phyloP scores from a whole-genome alignment of 1,140 invertebrate genomes.

The Leguminivora glycinivorella region DNA sequence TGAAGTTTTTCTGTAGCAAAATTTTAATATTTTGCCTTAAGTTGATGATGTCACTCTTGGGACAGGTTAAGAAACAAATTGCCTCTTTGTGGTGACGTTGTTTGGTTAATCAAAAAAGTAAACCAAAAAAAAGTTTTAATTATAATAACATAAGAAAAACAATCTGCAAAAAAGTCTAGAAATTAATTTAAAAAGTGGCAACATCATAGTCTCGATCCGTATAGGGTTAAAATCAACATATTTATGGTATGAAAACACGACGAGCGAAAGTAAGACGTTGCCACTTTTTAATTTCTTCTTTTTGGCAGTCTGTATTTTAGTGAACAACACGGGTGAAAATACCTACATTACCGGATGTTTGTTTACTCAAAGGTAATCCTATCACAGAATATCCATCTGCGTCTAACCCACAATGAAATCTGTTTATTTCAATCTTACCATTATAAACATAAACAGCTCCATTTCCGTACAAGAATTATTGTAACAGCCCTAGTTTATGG shows the following conservation, averaged over 20 bases:
- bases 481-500: conserved; percentile 12
- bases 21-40: background rate
- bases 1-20: conserved; percentile 16
- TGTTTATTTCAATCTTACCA: conserved; percentile 1
- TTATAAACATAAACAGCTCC: background rate
- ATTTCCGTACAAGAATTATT: conserved; percentile 6
- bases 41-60: conserved; percentile 1
- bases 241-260: too few species aligned
- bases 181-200: too few species aligned
- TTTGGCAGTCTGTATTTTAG: too few species aligned
- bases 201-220: too few species aligned
- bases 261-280: too few species aligned
- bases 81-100: background rate
- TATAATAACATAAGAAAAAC: too few species aligned
- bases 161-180: too few species aligned
- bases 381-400: background rate
- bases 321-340: too few species aligned
- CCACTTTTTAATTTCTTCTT: too few species aligned
- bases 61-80: background rate
- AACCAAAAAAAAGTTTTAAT: background rate
- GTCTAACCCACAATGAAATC: background rate
- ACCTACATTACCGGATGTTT: background rate
- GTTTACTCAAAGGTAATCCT: background rate
- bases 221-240: too few species aligned
- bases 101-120: background rate